These are phyloP conservation scores for Endotricha flammealis DNA, from an alignment of 2,888 invertebrate species.

Conservation along the genomic window DNA sequence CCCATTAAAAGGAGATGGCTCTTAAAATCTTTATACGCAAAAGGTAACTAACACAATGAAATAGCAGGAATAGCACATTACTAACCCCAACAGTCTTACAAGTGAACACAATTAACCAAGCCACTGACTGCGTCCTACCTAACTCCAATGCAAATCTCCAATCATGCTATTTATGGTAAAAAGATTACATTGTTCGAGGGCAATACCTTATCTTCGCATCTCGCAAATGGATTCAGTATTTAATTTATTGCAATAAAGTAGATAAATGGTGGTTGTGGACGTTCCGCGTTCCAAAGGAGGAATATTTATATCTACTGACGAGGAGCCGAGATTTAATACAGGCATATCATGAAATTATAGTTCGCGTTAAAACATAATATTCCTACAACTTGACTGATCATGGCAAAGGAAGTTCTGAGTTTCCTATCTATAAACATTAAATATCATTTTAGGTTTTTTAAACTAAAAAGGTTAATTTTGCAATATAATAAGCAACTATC, in stretches of 20 bases:
- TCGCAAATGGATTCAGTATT: slow-evolving; percentile 59
- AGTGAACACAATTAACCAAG: slow-evolving; percentile 60
- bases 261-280: slow-evolving; percentile 60
- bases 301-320: slow-evolving; percentile 8
- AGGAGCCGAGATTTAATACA: no score
- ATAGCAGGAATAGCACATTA: slow-evolving; percentile 63
- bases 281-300: slow-evolving; percentile 64
- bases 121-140: slow-evolving; percentile 40
- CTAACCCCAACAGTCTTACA: slow-evolving; percentile 41
- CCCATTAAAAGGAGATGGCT: slow-evolving; percentile 60
- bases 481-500: no score
- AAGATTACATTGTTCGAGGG: slow-evolving; percentile 73
- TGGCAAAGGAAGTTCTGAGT: no score
- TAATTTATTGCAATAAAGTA: slow-evolving; percentile 75
- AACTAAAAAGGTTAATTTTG: no score
- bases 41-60: slow-evolving; percentile 60
- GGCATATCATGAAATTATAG: no score
- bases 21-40: slow-evolving; percentile 44
- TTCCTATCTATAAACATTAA: no score
- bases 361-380: no score
- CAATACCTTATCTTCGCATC: slow-evolving; percentile 67
- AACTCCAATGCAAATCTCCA: slow-evolving; percentile 70
- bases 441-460: no score
- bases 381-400: no score
- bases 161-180: slow-evolving; percentile 70